Evolutionary conservation across 2,888 invertebrate genomes (phyloP).

Genomic region (Troilus luridus): DNA sequence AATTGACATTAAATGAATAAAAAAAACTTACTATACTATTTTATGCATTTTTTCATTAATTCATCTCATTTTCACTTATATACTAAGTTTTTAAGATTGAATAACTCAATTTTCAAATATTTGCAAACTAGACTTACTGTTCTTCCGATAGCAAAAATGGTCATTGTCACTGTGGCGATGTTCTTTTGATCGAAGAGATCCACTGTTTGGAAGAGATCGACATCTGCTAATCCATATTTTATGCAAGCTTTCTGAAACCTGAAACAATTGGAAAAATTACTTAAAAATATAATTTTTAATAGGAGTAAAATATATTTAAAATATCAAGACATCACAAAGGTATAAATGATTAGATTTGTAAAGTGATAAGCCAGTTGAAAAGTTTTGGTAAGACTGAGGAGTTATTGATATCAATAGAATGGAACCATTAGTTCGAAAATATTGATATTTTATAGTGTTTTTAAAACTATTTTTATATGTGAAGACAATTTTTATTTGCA

Average conservation of each 20-base stretch:
- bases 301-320: background rate
- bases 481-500: too few relatives aligned
- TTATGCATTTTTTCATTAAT: too few relatives aligned
- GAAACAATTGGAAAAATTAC: constrained; percentile 60
- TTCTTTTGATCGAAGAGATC: constrained; percentile 94
- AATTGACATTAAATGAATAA: too few relatives aligned
- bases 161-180: constrained; percentile 88
- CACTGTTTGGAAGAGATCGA: constrained; percentile 91
- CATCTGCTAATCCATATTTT: constrained; percentile 87
- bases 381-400: too few relatives aligned
- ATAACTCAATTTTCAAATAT: background rate
- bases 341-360: background rate
- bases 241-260: constrained; percentile 88
- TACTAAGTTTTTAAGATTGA: background rate
- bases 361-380: too few relatives aligned
- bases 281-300: background rate
- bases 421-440: too few relatives aligned
- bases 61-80: background rate
- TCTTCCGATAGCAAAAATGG: constrained; percentile 89
- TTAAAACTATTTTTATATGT: too few relatives aligned
- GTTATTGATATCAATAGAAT: too few relatives aligned
- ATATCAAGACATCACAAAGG: background rate
- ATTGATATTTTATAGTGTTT: too few relatives aligned
- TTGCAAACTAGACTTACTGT: constrained; percentile 75
- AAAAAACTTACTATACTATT: too few relatives aligned